Evolutionary conservation across 2,113 vertebrate species (phyloP).

Genomic region (Podarcis cretensis): DNA sequence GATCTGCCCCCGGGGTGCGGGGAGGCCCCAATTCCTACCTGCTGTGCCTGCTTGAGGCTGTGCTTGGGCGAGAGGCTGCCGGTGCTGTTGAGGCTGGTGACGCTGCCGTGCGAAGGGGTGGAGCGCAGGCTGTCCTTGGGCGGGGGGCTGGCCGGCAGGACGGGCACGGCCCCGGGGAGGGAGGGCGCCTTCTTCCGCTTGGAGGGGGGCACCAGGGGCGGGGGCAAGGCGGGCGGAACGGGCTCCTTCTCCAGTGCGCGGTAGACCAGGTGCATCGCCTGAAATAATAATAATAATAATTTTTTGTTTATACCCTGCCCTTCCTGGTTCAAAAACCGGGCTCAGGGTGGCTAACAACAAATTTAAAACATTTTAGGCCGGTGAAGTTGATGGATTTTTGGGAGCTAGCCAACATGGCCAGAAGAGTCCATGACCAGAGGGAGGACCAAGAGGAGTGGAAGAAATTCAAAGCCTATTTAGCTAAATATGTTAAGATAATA

Average conservation of each 20-base stretch:
- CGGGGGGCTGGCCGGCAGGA: constrained; percentile 91
- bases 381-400: too few species aligned
- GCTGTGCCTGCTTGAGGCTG: constrained; percentile 85
- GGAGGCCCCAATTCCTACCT: constrained; percentile 71
- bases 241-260: constrained; percentile 97
- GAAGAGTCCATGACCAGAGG: too few species aligned
- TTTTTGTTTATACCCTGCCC: too few species aligned
- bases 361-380: too few species aligned
- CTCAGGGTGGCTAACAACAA: too few species aligned
- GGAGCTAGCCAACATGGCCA: too few species aligned
- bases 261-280: constrained; percentile 99
- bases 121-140: constrained; percentile 94
- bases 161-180: constrained; percentile 82
- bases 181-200: constrained; percentile 90
- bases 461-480: too few species aligned
- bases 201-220: constrained; percentile 88
- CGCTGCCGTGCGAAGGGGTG: constrained; percentile 93
- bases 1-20: too few species aligned
- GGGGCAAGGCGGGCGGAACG: constrained; percentile 88
- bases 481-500: too few species aligned
- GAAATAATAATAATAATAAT: neutral
- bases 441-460: too few species aligned
- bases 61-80: constrained; percentile 95
- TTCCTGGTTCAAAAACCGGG: too few species aligned
- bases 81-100: constrained; percentile 90